Evolutionary conservation across 2,888 invertebrate genomes (phyloP), one percentile per base, ranked within the genome.

Genomic region (Dysmachus trigonus): DNA sequence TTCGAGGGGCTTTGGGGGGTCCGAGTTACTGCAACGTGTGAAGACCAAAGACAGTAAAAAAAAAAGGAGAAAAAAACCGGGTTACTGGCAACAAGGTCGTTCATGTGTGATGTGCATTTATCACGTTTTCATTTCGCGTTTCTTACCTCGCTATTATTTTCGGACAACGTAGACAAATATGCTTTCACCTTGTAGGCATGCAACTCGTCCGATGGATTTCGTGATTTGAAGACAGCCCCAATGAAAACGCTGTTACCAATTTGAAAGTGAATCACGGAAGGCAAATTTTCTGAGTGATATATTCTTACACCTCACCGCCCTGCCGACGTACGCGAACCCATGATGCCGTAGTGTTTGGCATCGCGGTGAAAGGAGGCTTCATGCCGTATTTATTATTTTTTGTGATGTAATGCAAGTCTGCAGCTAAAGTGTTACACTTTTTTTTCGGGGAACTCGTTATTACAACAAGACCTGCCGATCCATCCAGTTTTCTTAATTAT

Each of bases 21-120:
- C 41, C 73, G 4, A 15, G 31, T 82, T 62, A 82, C 33, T 82
- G 82, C 82, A 82, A 53, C 73, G 30, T 79, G 79, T 27, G 47
- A 79, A 79, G 79, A 73, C 73, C 3, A 7, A 82, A 33, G 33
- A 38, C 10, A 27, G 35, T 13, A 62, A 53, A 22, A 82, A 62
- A 62, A 53, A 22, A 82, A 62, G 27, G 35, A 53, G n/a, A 15
- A 62, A 82, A 53, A 82, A 82, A 82, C 62, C 62, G 30, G 82
- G 82, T 71, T 71, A 82, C 71, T 82, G 15, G 82, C 71, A 82
- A 62, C 82, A 82, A 82, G 82, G 82, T 71, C 82, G 82, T 62
- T 62, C 35, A 35, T 53, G 71, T 82, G 82, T 82, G 62, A 82
- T 79, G 79, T 79, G 79, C 79, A 79, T 79, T 79, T 79, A 79